Conservation (phyloP, 2,113 vertebrate genomes). For the Hippoglossus stenolepis region DNA sequence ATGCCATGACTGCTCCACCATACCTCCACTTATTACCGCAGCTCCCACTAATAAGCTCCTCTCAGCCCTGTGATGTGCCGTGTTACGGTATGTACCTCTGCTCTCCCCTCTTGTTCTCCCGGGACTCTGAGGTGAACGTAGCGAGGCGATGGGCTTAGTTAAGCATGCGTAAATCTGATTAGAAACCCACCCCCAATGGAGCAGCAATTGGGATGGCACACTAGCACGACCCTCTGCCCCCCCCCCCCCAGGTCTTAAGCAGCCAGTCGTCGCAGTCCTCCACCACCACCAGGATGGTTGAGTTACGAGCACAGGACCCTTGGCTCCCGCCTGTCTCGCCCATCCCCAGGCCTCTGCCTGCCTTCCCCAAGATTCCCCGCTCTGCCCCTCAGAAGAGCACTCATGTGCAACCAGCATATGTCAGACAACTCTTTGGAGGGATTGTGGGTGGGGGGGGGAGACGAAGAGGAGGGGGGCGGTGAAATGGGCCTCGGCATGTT, state of each 20-base stretch:
- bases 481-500: conserved; percentile 57
- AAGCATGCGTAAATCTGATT: conserved; percentile 80
- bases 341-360: conserved; percentile 39
- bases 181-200: conserved; percentile 49
- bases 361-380: conserved; percentile 41
- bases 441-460: neutral
- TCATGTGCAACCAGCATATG: conserved; percentile 80
- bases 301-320: neutral
- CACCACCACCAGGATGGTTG: conserved; percentile 22
- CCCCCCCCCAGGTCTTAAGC: neutral
- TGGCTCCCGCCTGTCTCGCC: conserved; percentile 22
- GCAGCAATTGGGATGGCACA: conserved; percentile 44
- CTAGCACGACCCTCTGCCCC: neutral
- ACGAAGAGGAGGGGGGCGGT: conserved; percentile 1
- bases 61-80: conserved; percentile 53
- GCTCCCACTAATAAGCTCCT: conserved; percentile 53
- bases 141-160: conserved; percentile 72
- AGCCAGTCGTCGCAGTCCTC: conserved; percentile 18
- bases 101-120: conserved; percentile 39
- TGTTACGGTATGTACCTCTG: conserved; percentile 48
- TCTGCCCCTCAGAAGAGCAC: conserved; percentile 72
- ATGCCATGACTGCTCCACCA: conserved; percentile 18
- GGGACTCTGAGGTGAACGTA: conserved; percentile 62
- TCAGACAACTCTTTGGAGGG: conserved; percentile 71
- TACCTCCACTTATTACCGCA: conserved; percentile 42